These are phyloP conservation scores for Batillaria attramentaria DNA, from an alignment of 1,140 invertebrate species.

Conservation along the genomic window DNA sequence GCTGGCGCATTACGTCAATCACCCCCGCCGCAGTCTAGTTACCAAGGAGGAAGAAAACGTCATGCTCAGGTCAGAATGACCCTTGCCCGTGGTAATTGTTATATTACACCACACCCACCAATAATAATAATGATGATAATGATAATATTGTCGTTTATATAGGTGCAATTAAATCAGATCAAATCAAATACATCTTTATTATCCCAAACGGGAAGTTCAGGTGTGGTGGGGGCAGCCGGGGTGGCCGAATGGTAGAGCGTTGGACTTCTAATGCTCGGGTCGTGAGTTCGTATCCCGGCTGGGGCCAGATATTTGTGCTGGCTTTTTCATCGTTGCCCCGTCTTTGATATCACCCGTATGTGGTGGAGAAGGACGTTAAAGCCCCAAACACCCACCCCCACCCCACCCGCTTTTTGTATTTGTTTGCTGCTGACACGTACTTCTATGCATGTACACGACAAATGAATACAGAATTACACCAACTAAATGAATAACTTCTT, in stretches of 20 bases:
- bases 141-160: background rate
- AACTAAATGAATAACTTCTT: background rate
- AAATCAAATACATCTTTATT: background rate
- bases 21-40: constrained; percentile 23
- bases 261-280: too few species aligned
- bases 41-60: constrained; percentile 25
- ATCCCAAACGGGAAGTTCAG: background rate
- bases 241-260: too few species aligned
- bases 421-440: background rate
- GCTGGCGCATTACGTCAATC: constrained; percentile 19
- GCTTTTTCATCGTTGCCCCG: too few species aligned
- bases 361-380: too few species aligned
- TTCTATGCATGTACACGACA: background rate
- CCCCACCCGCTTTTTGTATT: background rate
- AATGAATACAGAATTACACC: background rate
- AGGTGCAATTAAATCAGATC: background rate
- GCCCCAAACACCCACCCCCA: too few species aligned
- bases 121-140: background rate
- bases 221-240: too few species aligned
- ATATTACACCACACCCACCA: background rate
- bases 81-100: background rate
- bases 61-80: constrained; percentile 21
- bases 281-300: too few species aligned
- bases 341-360: too few species aligned
- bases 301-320: too few species aligned